Base-by-base conservation (phyloP, 2,113 vertebrate species). In the Cyprinus carpio region DNA sequence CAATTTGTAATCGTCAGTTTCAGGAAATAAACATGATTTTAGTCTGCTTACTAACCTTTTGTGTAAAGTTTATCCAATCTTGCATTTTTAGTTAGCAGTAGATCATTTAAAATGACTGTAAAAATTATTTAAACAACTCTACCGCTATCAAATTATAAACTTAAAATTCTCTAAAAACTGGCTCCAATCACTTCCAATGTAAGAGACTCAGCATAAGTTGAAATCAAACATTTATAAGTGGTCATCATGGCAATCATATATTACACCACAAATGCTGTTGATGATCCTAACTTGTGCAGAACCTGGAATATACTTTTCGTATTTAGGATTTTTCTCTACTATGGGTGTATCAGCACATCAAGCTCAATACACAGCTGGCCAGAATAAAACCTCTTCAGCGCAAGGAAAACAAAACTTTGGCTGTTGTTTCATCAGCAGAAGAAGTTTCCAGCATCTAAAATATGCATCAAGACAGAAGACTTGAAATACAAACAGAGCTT, bases 371-470 rank as follows among this genome's bases (percentile, higher is more conserved):
- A 15, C 37, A n/a, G 37, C 37, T 16, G 2, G 25, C 6, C 56
- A 58, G 56, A 4, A 2, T 20, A 31, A 34, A 58, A 56, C 20
- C 29, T 34, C 51, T n/a, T 60, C 12, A 58, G 29, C 16, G 10
- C 8, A 37, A 37, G 27, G 18, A 27, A 25, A 76, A 49, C 31
- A 13, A 46, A 74, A 25, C 27, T 56, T 34, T 23, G 29, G 6
- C 49, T 76, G 49, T 34, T 13, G 51, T 34, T 34, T 58, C 20
- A 78, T 78, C 75, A 37, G 29, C 8, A 58, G 25, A 75, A 18
- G n/a, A 75, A 56, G 13, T 77, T 58, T 34, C 29, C 75, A 56
- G 10, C 51, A 58, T 78, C 75, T 58, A 23, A 78, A 78, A 78
- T 58, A 78, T 77, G 75, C 51, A 78, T n/a, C 18, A 56, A 13